phyloP scores from a whole-genome alignment of 1,140 invertebrate genomes.

The Zaprionus ghesquierei region DNA sequence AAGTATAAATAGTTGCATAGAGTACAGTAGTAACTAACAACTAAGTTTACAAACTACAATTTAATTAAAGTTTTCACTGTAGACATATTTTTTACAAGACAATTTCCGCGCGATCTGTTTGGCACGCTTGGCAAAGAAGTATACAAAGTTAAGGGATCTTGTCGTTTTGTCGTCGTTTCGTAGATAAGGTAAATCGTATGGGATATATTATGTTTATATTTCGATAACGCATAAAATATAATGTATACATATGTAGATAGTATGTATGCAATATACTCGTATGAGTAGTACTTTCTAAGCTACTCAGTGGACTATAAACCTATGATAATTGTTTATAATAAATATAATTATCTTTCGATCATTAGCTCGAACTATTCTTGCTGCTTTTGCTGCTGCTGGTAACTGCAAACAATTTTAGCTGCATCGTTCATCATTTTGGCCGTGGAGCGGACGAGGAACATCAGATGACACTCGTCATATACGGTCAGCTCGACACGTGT shows the following conservation, averaged over 20 bases:
- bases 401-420: slow-evolving; percentile 83
- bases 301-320: slow-evolving; percentile 61
- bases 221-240: slow-evolving; percentile 1
- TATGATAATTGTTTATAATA: slow-evolving; percentile 66
- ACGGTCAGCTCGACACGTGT: slow-evolving; percentile 89
- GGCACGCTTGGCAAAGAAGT: slow-evolving; percentile 64
- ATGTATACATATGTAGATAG: background rate
- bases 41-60: slow-evolving; percentile 43
- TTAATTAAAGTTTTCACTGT: slow-evolving; percentile 56
- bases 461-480: slow-evolving; percentile 90
- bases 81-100: slow-evolving; percentile 60
- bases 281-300: slow-evolving; percentile 16
- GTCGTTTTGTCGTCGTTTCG: slow-evolving; percentile 33
- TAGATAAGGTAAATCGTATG: background rate
- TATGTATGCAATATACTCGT: background rate
- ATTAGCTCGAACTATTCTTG: slow-evolving; percentile 43
- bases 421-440: slow-evolving; percentile 91
- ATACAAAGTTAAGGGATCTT: slow-evolving; percentile 20
- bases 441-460: slow-evolving; percentile 91
- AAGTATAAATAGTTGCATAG: slow-evolving; percentile 66
- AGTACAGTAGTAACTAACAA: slow-evolving; percentile 49
- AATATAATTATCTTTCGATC: slow-evolving; percentile 45
- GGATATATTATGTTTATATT: background rate
- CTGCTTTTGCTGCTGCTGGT: slow-evolving; percentile 52
- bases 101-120: slow-evolving; percentile 65